A percentile compares a stretch with the other conserved stretches of the same genome.
Conservation (phyloP, 1,140 invertebrate genomes). For the Luehdorfia chinensis region DNA sequence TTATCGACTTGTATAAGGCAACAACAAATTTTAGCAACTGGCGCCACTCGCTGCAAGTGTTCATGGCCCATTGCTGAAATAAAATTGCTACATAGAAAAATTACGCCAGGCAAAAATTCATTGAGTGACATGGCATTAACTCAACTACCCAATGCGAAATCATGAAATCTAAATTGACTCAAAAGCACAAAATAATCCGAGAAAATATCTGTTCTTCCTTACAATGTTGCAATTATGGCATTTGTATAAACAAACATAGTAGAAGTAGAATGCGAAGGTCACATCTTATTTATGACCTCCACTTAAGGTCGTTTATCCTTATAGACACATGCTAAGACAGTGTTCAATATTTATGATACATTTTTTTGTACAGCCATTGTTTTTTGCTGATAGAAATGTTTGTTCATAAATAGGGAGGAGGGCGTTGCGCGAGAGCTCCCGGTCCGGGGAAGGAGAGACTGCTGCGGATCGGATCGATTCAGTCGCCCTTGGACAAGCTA, state of each 20-base stretch:
- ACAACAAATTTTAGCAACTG: slow-evolving; percentile 31
- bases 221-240: too few species aligned
- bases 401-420: slow-evolving; percentile 34
- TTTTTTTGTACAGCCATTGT: background rate
- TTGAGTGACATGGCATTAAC: too few species aligned
- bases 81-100: slow-evolving; percentile 32
- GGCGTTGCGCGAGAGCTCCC: slow-evolving; percentile 34
- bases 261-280: too few species aligned
- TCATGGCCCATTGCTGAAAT: slow-evolving; percentile 40
- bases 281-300: too few species aligned
- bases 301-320: too few species aligned
- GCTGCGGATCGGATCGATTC: slow-evolving; percentile 47
- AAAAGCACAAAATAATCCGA: too few species aligned
- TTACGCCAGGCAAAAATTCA: too few species aligned
- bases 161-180: too few species aligned
- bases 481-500: slow-evolving; percentile 65
- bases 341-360: slow-evolving; percentile 3
- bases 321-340: background rate
- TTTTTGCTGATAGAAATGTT: slow-evolving; percentile 23
- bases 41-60: slow-evolving; percentile 30
- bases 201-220: too few species aligned
- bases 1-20: slow-evolving; percentile 22
- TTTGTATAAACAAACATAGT: too few species aligned
- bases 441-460: slow-evolving; percentile 22
- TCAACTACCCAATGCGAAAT: too few species aligned